Conservation (phyloP, 1,140 invertebrate genomes). For the Alviniconcha marisindica region DNA sequence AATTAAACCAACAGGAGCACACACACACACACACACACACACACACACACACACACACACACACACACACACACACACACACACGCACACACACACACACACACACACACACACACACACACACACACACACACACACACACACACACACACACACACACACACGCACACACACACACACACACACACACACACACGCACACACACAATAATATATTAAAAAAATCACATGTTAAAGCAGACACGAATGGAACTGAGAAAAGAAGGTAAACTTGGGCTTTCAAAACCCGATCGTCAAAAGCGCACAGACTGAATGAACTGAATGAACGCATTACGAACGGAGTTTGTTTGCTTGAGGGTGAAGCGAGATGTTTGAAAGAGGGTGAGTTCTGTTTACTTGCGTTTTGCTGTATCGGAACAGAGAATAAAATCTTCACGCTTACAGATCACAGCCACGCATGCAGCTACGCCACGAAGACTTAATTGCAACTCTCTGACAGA, state of each 20-base stretch:
- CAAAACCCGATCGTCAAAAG: no score
- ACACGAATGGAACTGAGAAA: no score
- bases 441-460: no score
- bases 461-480: no score
- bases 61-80: slow-evolving; percentile 13
- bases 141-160: slow-evolving; percentile 20
- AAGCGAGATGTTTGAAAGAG: no score
- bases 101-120: slow-evolving; percentile 18
- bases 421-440: no score
- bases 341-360: no score
- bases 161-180: slow-evolving; percentile 1
- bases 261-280: no score
- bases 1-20: neutral
- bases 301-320: neutral
- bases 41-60: neutral
- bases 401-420: no score
- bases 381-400: no score
- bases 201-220: neutral
- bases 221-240: neutral
- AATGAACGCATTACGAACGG: no score
- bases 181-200: slow-evolving; percentile 5
- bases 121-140: neutral
- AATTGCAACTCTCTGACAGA: no score
- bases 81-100: neutral
- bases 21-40: neutral